Conservation (phyloP, 2,113 vertebrate genomes). For the Siniperca knerii region DNA sequence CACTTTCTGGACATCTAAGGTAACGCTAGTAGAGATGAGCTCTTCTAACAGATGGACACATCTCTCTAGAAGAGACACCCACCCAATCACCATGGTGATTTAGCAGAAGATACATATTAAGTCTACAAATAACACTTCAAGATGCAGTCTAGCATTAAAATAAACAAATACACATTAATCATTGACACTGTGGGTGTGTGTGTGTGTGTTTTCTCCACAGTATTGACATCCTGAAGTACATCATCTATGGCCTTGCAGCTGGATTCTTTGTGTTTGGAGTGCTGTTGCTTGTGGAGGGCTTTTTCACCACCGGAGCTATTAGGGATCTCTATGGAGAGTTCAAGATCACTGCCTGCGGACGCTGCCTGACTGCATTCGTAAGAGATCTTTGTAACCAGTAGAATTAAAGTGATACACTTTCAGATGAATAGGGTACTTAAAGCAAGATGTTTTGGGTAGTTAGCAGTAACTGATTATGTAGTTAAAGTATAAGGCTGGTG, state of each 20-base stretch:
- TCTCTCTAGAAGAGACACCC: too few species aligned
- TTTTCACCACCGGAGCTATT: constrained; percentile 97
- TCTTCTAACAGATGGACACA: too few species aligned
- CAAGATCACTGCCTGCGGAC: constrained; percentile 95
- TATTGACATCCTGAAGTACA: constrained; percentile 98
- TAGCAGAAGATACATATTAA: constrained; percentile 9
- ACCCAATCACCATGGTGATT: background rate
- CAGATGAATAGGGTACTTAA: background rate
- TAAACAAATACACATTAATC: constrained; percentile 16
- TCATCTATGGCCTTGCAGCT: constrained; percentile 96
- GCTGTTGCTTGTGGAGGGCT: constrained; percentile 98
- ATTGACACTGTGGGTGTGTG: background rate
- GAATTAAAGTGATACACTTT: background rate
- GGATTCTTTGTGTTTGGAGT: constrained; percentile 98
- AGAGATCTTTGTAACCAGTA: constrained; percentile 53
- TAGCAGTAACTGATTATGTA: background rate
- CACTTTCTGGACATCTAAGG: too few species aligned
- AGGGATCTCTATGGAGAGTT: constrained; percentile 97
- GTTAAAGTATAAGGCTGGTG: background rate
- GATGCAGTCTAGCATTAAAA: constrained; percentile 1
- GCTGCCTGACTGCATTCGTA: constrained; percentile 97
- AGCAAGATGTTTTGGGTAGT: background rate
- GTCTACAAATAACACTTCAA: constrained; percentile 4
- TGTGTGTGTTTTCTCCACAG: constrained; percentile 75
- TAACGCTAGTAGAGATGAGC: too few species aligned